These are phyloP conservation scores for Psilanteris sp. DNA, from an alignment of 1,140 invertebrate genomes.

Conservation along the genomic window DNA sequence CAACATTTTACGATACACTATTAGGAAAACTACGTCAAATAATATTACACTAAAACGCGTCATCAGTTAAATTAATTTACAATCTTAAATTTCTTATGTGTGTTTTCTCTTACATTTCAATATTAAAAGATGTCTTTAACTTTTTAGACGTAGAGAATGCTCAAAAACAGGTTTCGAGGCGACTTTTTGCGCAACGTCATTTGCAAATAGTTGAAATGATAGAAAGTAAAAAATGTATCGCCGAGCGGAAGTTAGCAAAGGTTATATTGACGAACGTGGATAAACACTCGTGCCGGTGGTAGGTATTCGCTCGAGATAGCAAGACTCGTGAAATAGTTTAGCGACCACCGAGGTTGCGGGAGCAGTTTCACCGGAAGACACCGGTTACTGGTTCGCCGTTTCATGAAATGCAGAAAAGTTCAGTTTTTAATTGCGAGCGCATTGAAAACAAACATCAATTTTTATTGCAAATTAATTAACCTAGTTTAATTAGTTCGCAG, in stretches of 20 bases:
- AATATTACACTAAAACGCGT: no score
- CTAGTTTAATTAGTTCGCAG: constrained; percentile 17
- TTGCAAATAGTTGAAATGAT: constrained; percentile 18
- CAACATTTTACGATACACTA: no score
- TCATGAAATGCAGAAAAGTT: constrained; percentile 19
- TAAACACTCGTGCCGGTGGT: constrained; percentile 14
- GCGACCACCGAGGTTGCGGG: constrained; percentile 31
- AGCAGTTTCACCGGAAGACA: constrained; percentile 53
- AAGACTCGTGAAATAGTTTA: constrained; percentile 28
- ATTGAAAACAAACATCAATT: no score
- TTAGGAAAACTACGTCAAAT: no score
- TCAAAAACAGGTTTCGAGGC: constrained; percentile 15
- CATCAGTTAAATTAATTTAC: no score
- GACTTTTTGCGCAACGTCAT: constrained; percentile 21
- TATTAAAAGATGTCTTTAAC: constrained; percentile 4
- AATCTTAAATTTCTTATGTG: no score
- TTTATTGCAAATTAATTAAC: constrained; percentile 18
- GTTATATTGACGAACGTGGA: constrained; percentile 12
- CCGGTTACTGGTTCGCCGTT: constrained; percentile 14
- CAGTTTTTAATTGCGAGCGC: no score
- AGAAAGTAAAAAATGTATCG: constrained; percentile 13
- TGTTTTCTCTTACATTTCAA: background rate
- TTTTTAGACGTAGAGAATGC: constrained; percentile 7
- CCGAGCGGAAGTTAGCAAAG: constrained; percentile 25
- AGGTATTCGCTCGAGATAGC: constrained; percentile 18